Evolutionary conservation across 1,140 invertebrate genomes (phyloP).

Genomic region (Cherax destructor): DNA sequence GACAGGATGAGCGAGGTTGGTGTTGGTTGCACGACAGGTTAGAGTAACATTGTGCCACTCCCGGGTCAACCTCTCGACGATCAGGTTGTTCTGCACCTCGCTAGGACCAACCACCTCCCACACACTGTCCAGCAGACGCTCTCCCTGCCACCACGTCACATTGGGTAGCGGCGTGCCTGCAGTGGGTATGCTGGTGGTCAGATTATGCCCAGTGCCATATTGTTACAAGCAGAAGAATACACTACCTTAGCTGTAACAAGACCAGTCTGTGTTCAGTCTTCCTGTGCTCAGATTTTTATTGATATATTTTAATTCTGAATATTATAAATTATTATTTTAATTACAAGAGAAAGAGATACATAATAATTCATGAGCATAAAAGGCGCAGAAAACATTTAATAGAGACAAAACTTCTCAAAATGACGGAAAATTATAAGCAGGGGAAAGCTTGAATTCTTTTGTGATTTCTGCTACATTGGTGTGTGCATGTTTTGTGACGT

Average conservation of each 20-base stretch:
- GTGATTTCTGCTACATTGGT: too few species aligned
- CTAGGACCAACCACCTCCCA: conserved; percentile 14
- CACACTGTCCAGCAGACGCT: conserved; percentile 21
- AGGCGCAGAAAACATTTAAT: too few species aligned
- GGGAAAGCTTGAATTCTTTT: too few species aligned
- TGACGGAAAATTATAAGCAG: too few species aligned
- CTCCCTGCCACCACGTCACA: conserved; percentile 50
- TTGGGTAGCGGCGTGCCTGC: conserved; percentile 24
- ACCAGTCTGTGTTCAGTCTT: not conserved
- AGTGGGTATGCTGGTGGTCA: not conserved
- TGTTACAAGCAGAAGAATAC: not conserved
- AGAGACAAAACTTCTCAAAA: too few species aligned
- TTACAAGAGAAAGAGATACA: too few species aligned
- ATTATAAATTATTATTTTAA: too few species aligned
- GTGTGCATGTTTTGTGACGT: too few species aligned
- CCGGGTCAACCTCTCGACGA: conserved; percentile 43
- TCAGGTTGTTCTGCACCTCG: conserved; percentile 15
- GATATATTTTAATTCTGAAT: too few species aligned
- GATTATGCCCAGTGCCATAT: not conserved
- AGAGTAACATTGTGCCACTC: conserved; percentile 32
- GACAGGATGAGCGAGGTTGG: conserved; percentile 9
- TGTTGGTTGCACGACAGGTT: conserved; percentile 26
- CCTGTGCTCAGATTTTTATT: not conserved
- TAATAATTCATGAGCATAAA: too few species aligned
- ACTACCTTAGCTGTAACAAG: not conserved